These are phyloP conservation scores for Drosophila parabipectinata DNA, from an alignment of 1,140 invertebrate species.

Conservation along the genomic window DNA sequence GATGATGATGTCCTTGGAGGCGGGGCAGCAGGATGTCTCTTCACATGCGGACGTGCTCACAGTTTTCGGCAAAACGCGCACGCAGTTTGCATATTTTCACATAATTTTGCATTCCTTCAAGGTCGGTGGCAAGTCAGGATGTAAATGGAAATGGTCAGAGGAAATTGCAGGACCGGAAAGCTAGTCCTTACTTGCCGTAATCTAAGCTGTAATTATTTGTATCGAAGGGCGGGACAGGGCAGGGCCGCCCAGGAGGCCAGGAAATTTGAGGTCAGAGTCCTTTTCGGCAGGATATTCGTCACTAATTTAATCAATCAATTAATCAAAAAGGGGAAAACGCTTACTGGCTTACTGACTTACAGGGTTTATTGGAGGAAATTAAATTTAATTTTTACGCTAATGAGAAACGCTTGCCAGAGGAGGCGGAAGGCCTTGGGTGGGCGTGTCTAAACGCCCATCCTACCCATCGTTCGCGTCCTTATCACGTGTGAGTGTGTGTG, in stretches of 20 bases:
- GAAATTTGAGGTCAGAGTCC: constrained; percentile 26
- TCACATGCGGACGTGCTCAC: constrained; percentile 40
- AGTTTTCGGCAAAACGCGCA: constrained; percentile 48
- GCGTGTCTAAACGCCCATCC: constrained; percentile 10
- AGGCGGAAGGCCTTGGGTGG: neutral
- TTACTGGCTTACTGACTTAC: constrained; percentile 12
- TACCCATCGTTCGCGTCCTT: neutral
- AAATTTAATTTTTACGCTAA: constrained; percentile 50
- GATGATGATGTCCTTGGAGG: constrained; percentile 5
- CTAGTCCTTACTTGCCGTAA: constrained; percentile 2
- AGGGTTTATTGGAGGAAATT: constrained; percentile 39
- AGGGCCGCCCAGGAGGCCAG: neutral
- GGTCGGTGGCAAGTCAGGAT: constrained; percentile 4
- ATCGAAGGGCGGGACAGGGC: neutral
- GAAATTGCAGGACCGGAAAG: constrained; percentile 41
- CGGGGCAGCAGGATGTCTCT: neutral
- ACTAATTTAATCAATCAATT: constrained; percentile 64
- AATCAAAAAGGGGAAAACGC: constrained; percentile 43
- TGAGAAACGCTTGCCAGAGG: constrained; percentile 21
- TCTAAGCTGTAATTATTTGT: constrained; percentile 60
- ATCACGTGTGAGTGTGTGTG: constrained; percentile 14
- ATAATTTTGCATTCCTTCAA: constrained; percentile 50
- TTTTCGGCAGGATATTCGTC: constrained; percentile 34
- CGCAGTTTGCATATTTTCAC: constrained; percentile 75
- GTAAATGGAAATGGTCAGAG: neutral